Evolutionary conservation across 2,797 vertebrate species (phyloP).

Genomic region (Protonibea diacanthus): DNA sequence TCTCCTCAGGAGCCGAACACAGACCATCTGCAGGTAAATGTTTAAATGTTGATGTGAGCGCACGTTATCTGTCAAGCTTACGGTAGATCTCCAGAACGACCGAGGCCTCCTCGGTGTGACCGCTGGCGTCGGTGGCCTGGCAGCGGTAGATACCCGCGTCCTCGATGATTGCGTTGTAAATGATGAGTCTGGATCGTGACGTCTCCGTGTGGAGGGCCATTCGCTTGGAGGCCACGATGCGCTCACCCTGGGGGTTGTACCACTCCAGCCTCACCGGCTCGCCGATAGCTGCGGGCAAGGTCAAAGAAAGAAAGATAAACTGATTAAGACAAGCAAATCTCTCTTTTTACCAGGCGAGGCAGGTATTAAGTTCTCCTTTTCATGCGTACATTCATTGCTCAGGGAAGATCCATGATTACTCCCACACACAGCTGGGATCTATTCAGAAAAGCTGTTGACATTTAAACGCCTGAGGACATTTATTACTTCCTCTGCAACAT

Average conservation of each 20-base stretch:
- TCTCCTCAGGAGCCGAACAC: constrained; percentile 34
- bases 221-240: constrained; percentile 89
- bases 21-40: constrained; percentile 34
- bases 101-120: constrained; percentile 94
- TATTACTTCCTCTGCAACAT: constrained; percentile 15
- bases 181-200: constrained; percentile 92
- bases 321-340: not conserved
- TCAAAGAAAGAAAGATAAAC: not conserved
- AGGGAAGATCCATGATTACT: constrained; percentile 6
- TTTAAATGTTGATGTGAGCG: constrained; percentile 6
- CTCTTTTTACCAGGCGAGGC: not conserved
- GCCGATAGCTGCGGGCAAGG: constrained; percentile 88
- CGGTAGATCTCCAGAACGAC: constrained; percentile 99
- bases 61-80: constrained; percentile 81
- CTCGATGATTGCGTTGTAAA: constrained; percentile 97
- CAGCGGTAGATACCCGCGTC: constrained; percentile 98
- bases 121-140: constrained; percentile 91
- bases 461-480: constrained; percentile 14
- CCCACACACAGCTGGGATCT: constrained; percentile 36
- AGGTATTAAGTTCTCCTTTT: not conserved
- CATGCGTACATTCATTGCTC: not conserved
- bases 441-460: constrained; percentile 5
- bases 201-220: constrained; percentile 93
- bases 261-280: constrained; percentile 95
- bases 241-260: constrained; percentile 97